phyloP scores from a whole-genome alignment of 2,888 invertebrate species.

The Prostheceraeus crozeri region DNA sequence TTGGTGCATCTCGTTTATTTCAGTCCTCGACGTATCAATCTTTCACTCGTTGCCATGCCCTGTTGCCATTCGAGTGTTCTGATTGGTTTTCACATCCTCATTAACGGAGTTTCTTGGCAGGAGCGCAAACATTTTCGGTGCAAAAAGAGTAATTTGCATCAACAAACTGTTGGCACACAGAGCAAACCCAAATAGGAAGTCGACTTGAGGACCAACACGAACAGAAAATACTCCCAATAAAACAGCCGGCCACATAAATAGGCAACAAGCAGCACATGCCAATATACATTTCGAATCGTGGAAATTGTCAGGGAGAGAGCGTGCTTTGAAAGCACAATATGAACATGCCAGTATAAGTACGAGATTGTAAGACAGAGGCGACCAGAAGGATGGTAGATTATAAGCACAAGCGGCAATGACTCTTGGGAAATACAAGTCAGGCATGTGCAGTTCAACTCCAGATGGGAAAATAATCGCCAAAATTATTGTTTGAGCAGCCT shows the following conservation, averaged over 20 bases:
- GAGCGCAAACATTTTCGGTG: no score
- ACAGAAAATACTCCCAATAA: constrained; percentile 1
- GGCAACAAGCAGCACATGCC: constrained; percentile 13
- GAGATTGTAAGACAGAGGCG: constrained; percentile 11
- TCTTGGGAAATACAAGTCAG: no score
- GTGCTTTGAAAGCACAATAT: background rate
- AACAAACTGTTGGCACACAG: background rate
- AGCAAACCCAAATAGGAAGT: constrained; percentile 18
- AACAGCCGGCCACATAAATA: constrained; percentile 28
- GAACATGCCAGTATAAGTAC: background rate
- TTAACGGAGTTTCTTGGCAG: no score
- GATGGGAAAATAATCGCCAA: no score
- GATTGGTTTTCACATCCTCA: no score
- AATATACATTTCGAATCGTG: constrained; percentile 32
- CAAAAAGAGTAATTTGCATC: constrained; percentile 13
- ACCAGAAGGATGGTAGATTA: constrained; percentile 21
- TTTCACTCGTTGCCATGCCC: no score
- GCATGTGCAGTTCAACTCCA: no score
- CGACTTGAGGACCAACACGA: background rate
- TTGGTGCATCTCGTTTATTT: no score
- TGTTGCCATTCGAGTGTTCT: no score
- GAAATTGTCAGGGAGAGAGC: constrained; percentile 31
- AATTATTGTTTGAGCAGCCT: no score
- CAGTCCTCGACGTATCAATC: no score
- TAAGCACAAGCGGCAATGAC: no score